A percentile compares a stretch with the other conserved stretches of the same genome.
phyloP scores from a whole-genome alignment of 2,113 vertebrate species.

The Neodontobutis hainanensis region DNA sequence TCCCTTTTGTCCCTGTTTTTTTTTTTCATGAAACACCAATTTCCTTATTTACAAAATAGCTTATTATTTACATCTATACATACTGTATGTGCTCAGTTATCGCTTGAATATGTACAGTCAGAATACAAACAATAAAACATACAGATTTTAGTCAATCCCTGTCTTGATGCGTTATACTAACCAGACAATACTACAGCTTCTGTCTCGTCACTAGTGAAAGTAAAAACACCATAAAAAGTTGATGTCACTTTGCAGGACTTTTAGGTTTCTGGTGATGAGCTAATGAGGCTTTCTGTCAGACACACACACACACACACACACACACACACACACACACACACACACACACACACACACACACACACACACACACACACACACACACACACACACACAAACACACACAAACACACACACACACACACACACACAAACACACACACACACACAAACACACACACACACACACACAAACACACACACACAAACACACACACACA shows the following conservation, averaged over 20 bases:
- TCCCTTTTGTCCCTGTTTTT: background rate
- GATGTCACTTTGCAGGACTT: background rate
- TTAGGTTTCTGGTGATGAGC: background rate
- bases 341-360: background rate
- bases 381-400: slow-evolving; percentile 20
- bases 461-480: background rate
- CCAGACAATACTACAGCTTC: no score
- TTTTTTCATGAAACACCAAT: background rate
- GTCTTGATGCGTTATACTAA: background rate
- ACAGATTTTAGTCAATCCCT: background rate
- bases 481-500: slow-evolving; percentile 18
- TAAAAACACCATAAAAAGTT: no score
- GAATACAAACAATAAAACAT: no score
- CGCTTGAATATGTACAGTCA: no score
- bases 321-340: no score
- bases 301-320: background rate
- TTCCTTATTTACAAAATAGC: background rate
- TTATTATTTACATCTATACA: no score
- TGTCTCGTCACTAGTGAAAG: background rate
- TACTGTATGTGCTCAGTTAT: no score
- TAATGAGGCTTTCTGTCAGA: background rate
- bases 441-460: background rate
- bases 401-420: no score
- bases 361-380: slow-evolving; percentile 9
- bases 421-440: background rate